A percentile compares a stretch with the other conserved stretches of the same genome.
Conservation (phyloP, 2,113 vertebrate species). For the Centropus bengalensis region DNA sequence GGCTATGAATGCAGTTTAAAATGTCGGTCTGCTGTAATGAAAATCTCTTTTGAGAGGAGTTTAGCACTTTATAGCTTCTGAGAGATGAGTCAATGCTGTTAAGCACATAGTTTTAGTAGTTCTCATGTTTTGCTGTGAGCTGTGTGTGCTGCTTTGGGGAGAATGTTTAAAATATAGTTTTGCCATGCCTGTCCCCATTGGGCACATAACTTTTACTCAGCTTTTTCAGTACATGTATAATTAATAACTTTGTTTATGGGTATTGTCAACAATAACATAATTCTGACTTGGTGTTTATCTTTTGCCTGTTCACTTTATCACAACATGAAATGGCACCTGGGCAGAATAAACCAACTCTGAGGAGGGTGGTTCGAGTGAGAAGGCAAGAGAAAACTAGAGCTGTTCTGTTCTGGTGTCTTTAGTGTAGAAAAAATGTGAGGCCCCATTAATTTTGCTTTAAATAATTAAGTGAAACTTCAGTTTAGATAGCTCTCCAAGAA, state of each 20-base stretch:
- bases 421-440: background rate
- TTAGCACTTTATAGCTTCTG: background rate
- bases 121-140: background rate
- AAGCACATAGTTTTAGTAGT: background rate
- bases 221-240: background rate
- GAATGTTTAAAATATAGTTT: background rate
- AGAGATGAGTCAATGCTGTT: background rate
- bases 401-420: background rate
- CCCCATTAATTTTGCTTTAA: background rate
- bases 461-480: background rate
- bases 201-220: conserved; percentile 11
- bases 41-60: background rate
- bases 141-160: background rate
- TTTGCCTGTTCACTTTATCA: background rate
- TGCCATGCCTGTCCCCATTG: background rate
- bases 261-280: background rate
- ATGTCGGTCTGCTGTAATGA: background rate
- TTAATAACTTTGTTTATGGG: conserved; percentile 29
- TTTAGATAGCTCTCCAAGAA: background rate
- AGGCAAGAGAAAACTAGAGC: background rate
- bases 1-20: background rate
- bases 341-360: background rate
- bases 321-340: background rate
- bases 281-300: background rate
- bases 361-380: background rate